These are phyloP conservation scores for Catalaphyllia jardinei DNA, from an alignment of 64 coral and sea anemone species.

Conservation along the genomic window DNA sequence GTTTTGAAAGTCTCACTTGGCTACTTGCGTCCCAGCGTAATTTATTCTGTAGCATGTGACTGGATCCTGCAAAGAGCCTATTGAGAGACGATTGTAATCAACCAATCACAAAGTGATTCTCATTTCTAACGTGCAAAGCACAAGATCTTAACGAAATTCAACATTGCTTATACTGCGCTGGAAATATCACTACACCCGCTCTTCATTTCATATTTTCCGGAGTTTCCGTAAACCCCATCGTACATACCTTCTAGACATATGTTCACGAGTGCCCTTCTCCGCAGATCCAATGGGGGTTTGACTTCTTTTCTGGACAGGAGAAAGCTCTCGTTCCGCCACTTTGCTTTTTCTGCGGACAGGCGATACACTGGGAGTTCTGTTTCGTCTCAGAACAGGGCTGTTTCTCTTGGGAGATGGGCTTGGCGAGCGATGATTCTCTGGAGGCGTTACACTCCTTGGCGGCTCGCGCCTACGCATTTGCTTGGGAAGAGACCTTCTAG, in stretches of 20 bases:
- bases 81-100: too few relatives aligned
- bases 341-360: conserved; percentile 10
- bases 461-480: background rate
- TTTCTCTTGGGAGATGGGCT: background rate
- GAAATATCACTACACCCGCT: background rate
- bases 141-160: too few relatives aligned
- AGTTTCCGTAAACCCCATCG: background rate
- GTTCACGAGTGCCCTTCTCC: background rate
- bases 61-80: too few relatives aligned
- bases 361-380: conserved; percentile 22
- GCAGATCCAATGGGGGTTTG: background rate
- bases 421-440: background rate
- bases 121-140: too few relatives aligned
- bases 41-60: too few relatives aligned
- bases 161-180: background rate
- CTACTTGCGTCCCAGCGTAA: too few relatives aligned
- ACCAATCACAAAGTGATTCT: too few relatives aligned
- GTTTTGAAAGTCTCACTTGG: too few relatives aligned
- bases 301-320: conserved; percentile 6
- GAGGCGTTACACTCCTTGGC: conserved; percentile 8
- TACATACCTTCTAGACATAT: conserved; percentile 2
- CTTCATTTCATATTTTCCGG: background rate
- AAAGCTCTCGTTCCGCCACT: background rate
- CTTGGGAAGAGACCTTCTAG: background rate
- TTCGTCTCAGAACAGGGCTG: conserved; percentile 8